A percentile compares a stretch with the other conserved stretches of the same genome.
Conservation (phyloP, 1,140 invertebrate genomes). For the Eulimnadia texana region DNA sequence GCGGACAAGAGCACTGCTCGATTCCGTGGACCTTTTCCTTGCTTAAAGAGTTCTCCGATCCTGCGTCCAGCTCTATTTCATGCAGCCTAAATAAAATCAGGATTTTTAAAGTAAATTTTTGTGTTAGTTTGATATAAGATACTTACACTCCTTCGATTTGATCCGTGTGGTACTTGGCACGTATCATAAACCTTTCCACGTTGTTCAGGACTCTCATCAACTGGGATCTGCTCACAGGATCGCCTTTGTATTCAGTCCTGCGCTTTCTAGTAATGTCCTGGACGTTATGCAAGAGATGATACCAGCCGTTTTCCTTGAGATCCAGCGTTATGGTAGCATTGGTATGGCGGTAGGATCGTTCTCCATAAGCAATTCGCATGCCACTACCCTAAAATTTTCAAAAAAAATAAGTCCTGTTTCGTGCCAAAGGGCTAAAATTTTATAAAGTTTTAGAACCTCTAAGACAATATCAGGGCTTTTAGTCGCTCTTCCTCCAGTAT, state of each 20-base stretch:
- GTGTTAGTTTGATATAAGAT: background rate
- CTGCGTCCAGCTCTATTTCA: conserved; percentile 33
- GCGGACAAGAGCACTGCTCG: conserved; percentile 41
- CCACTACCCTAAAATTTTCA: conserved; percentile 36
- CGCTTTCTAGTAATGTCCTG: conserved; percentile 40
- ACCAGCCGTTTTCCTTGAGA: conserved; percentile 54
- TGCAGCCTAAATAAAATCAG: conserved; percentile 27
- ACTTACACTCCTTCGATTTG: conserved; percentile 69
- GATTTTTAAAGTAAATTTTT: background rate
- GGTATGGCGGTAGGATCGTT: conserved; percentile 41
- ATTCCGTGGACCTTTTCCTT: conserved; percentile 28
- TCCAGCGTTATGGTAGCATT: conserved; percentile 42
- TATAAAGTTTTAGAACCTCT: no score
- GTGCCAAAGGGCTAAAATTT: no score
- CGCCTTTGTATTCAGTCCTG: conserved; percentile 43
- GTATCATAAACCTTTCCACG: conserved; percentile 61
- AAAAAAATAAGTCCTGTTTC: no score
- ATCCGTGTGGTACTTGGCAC: conserved; percentile 84
- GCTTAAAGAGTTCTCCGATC: conserved; percentile 25
- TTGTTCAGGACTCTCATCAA: conserved; percentile 72
- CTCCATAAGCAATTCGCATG: conserved; percentile 48
- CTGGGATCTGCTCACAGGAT: conserved; percentile 50
- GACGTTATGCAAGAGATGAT: conserved; percentile 44
- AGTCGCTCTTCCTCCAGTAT: conserved; percentile 72
- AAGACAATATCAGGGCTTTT: conserved; percentile 71